These are phyloP conservation scores for Galago senegalensis DNA, from an alignment of 2,797 vertebrate genomes.

Conservation along the genomic window DNA sequence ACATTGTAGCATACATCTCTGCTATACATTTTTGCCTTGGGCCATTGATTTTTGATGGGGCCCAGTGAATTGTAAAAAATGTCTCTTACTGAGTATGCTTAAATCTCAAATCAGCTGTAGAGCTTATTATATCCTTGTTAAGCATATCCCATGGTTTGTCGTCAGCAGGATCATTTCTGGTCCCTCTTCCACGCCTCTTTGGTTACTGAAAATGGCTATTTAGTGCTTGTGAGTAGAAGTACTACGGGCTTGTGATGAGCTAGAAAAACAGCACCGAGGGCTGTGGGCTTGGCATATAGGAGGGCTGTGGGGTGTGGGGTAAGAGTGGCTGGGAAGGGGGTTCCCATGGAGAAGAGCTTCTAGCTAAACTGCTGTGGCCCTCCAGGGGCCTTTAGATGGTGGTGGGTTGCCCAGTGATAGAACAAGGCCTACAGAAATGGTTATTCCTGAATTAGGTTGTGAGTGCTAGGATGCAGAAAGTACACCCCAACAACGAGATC, in stretches of 20 bases:
- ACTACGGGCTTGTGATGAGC: background rate
- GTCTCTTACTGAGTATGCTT: conserved; percentile 62
- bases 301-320: background rate
- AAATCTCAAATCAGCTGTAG: conserved; percentile 76
- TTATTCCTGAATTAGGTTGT: background rate
- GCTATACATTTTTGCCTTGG: conserved; percentile 60
- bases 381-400: background rate
- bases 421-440: background rate
- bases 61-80: conserved; percentile 75
- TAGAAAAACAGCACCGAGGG: background rate
- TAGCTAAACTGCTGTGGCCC: too few species aligned
- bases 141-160: conserved; percentile 58
- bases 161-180: conserved; percentile 64
- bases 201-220: conserved; percentile 75
- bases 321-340: background rate
- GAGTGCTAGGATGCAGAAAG: background rate
- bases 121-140: conserved; percentile 78
- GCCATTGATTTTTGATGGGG: conserved; percentile 74
- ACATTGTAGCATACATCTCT: background rate
- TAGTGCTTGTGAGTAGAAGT: conserved; percentile 52
- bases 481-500: background rate
- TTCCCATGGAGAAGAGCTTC: background rate
- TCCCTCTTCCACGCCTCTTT: conserved; percentile 62
- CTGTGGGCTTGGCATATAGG: background rate
- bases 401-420: background rate